These are phyloP conservation scores for Potorous gilbertii DNA, from an alignment of 2,797 vertebrate genomes.

Conservation along the genomic window DNA sequence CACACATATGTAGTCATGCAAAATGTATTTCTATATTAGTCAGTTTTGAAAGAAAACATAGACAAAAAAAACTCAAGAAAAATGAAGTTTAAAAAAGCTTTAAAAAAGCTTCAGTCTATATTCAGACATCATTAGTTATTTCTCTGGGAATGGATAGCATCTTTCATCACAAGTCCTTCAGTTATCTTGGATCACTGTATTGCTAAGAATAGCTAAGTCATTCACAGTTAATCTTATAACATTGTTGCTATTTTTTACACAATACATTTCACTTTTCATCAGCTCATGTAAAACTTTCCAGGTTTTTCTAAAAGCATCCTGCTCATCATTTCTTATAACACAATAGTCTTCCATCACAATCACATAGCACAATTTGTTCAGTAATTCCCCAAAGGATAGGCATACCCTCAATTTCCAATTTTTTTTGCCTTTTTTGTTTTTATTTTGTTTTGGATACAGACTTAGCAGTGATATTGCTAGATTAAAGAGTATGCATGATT, in stretches of 20 bases:
- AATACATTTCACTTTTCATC: background rate
- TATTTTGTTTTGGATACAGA: background rate
- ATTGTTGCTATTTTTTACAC: too few species aligned
- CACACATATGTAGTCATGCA: background rate
- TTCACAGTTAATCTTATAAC: background rate
- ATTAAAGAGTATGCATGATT: too few species aligned
- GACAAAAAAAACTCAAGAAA: background rate
- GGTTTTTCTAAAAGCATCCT: background rate
- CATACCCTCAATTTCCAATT: background rate
- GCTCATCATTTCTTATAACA: background rate
- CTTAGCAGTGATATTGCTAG: background rate
- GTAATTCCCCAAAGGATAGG: background rate
- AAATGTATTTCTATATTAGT: background rate
- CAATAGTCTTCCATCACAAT: background rate
- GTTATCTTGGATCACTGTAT: background rate
- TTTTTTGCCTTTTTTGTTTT: background rate
- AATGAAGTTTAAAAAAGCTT: background rate
- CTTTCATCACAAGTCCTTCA: background rate
- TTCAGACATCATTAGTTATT: background rate
- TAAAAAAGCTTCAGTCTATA: background rate
- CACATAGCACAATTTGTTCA: background rate
- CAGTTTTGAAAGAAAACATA: background rate
- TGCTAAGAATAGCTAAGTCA: background rate
- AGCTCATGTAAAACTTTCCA: background rate
- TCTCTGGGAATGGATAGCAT: background rate